phyloP scores from a whole-genome alignment of 2,113 vertebrate species.

The Atlantisia rogersi region DNA sequence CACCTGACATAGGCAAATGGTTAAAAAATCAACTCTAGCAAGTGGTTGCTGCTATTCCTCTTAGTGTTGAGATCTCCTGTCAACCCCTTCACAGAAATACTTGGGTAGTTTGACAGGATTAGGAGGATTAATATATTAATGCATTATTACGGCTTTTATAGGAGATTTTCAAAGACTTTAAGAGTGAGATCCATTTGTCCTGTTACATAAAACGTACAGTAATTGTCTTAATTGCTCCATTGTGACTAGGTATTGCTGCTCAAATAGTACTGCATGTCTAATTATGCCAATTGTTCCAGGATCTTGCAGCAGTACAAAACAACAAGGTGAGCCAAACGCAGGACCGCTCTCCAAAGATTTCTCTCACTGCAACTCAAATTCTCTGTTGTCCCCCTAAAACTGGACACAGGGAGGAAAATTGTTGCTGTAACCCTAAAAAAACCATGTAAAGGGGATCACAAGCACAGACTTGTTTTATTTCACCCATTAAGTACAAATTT shows the following conservation, averaged over 20 bases:
- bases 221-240: conserved; percentile 76
- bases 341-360: background rate
- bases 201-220: conserved; percentile 67
- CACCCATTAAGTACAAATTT: background rate
- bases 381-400: background rate
- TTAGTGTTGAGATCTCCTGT: background rate
- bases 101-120: conserved; percentile 76
- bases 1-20: background rate
- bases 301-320: background rate
- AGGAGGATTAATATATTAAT: conserved; percentile 78
- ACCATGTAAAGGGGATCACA: background rate
- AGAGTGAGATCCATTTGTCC: conserved; percentile 65
- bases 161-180: conserved; percentile 73
- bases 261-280: background rate
- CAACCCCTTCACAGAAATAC: conserved; percentile 16
- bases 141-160: conserved; percentile 74
- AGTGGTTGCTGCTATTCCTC: background rate
- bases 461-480: background rate
- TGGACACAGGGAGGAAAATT: background rate
- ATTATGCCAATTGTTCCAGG: conserved; percentile 13
- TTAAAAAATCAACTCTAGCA: background rate
- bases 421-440: background rate
- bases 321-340: background rate
- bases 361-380: background rate
- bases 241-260: conserved; percentile 50